Percentiles rank a stretch among this genome's conserved stretches.
Conservation (phyloP, 2,113 vertebrate species). For the Podocnemis expansa region DNA sequence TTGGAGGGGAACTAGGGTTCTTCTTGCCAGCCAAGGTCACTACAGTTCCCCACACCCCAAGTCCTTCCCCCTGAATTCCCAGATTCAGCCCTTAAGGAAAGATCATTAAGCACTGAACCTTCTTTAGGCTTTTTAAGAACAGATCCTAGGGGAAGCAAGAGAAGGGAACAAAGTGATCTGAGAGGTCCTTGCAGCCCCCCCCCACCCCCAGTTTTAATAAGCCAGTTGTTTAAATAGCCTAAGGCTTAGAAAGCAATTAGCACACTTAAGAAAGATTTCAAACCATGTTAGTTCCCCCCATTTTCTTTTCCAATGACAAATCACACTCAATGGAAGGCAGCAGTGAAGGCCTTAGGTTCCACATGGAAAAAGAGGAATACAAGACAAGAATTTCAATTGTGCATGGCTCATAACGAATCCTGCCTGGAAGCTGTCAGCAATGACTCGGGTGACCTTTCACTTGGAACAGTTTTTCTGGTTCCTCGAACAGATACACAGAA, state of each 20-base stretch:
- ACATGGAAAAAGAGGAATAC: not conserved
- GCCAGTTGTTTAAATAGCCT: not conserved
- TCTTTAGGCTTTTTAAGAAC: not conserved
- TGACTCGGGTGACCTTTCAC: too few species aligned
- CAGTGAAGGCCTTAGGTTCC: not conserved
- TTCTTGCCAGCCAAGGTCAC: not conserved
- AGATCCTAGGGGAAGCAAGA: not conserved
- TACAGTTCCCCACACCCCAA: not conserved
- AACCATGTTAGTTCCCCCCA: not conserved
- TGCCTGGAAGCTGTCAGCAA: not conserved
- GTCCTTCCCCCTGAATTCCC: not conserved
- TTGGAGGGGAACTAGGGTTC: not conserved
- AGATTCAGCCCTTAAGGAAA: not conserved
- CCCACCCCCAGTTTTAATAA: not conserved
- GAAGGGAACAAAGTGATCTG: not conserved
- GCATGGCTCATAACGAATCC: not conserved
- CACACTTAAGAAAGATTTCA: not conserved
- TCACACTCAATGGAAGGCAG: not conserved
- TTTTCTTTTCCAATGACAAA: not conserved
- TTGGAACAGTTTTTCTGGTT: not conserved
- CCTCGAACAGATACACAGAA: not conserved
- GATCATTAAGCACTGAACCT: not conserved
- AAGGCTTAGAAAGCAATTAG: too few species aligned
- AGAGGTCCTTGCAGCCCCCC: not conserved
- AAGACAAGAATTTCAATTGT: not conserved